Conservation (phyloP, 2,888 invertebrate species). For the Polyommatus icarus region DNA sequence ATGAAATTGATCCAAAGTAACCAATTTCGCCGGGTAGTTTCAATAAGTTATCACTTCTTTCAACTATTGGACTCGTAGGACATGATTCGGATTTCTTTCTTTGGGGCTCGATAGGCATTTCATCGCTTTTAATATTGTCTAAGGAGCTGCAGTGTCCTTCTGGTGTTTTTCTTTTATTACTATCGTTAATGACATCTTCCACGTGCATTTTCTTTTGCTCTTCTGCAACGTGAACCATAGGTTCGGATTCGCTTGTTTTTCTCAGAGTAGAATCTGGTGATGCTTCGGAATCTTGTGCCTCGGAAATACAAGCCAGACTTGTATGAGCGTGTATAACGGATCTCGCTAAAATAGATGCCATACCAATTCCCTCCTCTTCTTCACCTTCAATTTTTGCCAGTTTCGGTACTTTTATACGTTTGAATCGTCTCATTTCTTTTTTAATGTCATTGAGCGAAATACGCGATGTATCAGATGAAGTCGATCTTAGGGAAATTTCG, state of each 20-base stretch:
- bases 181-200: conserved; percentile 38
- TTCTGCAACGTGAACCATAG: conserved; percentile 55
- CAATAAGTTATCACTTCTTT: conserved; percentile 62
- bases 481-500: conserved; percentile 75
- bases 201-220: conserved; percentile 51
- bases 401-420: conserved; percentile 66
- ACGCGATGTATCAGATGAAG: conserved; percentile 72
- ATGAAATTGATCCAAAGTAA: conserved; percentile 69
- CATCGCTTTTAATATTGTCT: conserved; percentile 59
- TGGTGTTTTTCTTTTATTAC: conserved; percentile 47
- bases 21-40: conserved; percentile 62
- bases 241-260: conserved; percentile 70
- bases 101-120: conserved; percentile 42
- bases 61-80: conserved; percentile 65
- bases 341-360: conserved; percentile 84
- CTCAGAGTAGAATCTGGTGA: conserved; percentile 66
- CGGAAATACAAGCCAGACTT: conserved; percentile 80
- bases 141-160: conserved; percentile 66
- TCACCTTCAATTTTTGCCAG: conserved; percentile 60
- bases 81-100: conserved; percentile 72
- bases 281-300: conserved; percentile 74
- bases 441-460: conserved; percentile 68
- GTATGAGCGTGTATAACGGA: conserved; percentile 82
- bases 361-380: conserved; percentile 78
- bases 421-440: conserved; percentile 68